These are phyloP conservation scores for Parnassius mnemosyne DNA, from an alignment of 2,888 invertebrate genomes.

Conservation along the genomic window DNA sequence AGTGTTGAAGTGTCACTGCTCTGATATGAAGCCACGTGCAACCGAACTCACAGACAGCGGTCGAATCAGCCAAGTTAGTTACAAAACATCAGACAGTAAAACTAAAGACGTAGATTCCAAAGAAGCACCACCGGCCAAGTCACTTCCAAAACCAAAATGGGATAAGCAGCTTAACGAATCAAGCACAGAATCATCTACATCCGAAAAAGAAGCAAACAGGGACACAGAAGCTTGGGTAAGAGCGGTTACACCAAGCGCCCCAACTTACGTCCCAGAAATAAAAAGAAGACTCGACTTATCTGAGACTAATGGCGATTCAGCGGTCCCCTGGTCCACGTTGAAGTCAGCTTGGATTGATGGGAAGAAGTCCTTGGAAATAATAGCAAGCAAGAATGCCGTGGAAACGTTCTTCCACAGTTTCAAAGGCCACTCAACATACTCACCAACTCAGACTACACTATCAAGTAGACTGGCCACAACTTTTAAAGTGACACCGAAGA, in stretches of 20 bases:
- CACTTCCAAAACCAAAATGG: slow-evolving; percentile 24
- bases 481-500: slow-evolving; percentile 24
- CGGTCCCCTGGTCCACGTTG: background rate
- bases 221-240: slow-evolving; percentile 32
- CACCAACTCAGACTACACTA: background rate
- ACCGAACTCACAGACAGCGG: slow-evolving; percentile 3
- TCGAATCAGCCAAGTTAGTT: slow-evolving; percentile 4
- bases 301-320: background rate
- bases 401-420: slow-evolving; percentile 35
- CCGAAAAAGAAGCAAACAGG: slow-evolving; percentile 19
- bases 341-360: background rate
- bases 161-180: background rate
- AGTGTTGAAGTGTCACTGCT: slow-evolving; percentile 39
- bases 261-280: background rate
- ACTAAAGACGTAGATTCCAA: background rate
- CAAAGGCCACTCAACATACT: background rate
- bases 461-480: background rate
- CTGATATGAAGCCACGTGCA: slow-evolving; percentile 17
- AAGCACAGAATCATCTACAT: slow-evolving; percentile 16
- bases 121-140: slow-evolving; percentile 21
- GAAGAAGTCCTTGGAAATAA: background rate
- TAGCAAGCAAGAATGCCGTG: slow-evolving; percentile 21
- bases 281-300: background rate
- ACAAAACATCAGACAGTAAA: background rate
- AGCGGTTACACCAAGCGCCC: slow-evolving; percentile 6